Conservation (phyloP, 2,888 invertebrate species). For the Frankliniella intonsa region DNA sequence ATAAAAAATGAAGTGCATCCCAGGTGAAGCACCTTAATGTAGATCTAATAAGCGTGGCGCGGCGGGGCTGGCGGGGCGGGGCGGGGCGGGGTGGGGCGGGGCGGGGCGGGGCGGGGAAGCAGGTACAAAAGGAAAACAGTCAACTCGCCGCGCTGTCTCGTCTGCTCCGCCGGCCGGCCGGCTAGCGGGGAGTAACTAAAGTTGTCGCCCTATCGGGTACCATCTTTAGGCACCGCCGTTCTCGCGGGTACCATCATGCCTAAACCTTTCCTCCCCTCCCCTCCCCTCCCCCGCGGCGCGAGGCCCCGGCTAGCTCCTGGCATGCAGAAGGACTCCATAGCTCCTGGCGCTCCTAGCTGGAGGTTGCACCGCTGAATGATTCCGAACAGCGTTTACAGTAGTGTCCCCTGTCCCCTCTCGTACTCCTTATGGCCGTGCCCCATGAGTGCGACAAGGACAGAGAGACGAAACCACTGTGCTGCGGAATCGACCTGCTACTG, state of each 20-base stretch:
- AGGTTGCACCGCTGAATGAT: too few species aligned
- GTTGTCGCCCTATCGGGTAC: too few species aligned
- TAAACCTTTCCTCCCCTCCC: not conserved
- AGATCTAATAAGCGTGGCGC: conserved; percentile 15
- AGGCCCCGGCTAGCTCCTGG: too few species aligned
- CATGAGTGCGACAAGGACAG: too few species aligned
- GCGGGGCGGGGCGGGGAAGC: not conserved
- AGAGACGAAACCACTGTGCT: not conserved
- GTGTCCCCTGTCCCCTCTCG: too few species aligned
- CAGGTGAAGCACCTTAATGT: conserved; percentile 26
- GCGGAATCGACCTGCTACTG: not conserved
- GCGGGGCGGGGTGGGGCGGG: not conserved
- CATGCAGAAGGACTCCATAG: too few species aligned
- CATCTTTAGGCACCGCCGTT: too few species aligned
- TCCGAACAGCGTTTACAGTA: too few species aligned
- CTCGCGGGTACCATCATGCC: too few species aligned
- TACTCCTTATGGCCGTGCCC: too few species aligned
- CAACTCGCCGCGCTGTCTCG: not conserved
- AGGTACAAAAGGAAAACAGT: conserved; percentile 14
- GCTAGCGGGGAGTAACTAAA: too few species aligned
- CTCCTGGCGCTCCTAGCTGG: too few species aligned
- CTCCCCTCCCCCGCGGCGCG: not conserved
- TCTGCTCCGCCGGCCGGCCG: not conserved
- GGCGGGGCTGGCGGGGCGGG: not conserved
- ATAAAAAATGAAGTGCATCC: conserved; percentile 27